Conservation (phyloP, 2,888 invertebrate genomes). For the Epicampocera succincta region DNA sequence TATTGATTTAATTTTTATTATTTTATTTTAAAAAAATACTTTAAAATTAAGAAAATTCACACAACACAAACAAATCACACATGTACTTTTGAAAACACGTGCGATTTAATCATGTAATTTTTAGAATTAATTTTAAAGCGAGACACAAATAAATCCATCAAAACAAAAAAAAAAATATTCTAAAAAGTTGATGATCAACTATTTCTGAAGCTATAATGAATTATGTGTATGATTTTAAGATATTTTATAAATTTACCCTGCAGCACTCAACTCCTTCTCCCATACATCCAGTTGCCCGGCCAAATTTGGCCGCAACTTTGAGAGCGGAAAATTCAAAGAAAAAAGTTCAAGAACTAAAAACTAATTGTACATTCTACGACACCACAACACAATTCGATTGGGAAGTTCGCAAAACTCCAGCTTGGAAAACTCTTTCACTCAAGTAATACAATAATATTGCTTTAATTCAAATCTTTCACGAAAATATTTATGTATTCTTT, state of each 20-base stretch:
- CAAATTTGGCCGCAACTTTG: constrained; percentile 81
- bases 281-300: constrained; percentile 80
- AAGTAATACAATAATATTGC: constrained; percentile 78
- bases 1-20: too few species aligned
- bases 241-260: background rate
- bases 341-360: constrained; percentile 77
- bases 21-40: too few species aligned
- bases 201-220: too few species aligned
- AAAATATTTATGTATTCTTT: background rate
- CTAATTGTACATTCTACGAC: constrained; percentile 76
- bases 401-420: constrained; percentile 81
- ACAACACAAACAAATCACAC: too few species aligned
- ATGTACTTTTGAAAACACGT: too few species aligned
- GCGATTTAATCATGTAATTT: too few species aligned
- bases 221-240: too few species aligned
- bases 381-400: constrained; percentile 77
- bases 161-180: too few species aligned
- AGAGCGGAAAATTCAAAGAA: constrained; percentile 79
- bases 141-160: too few species aligned
- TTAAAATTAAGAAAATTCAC: too few species aligned
- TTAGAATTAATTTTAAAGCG: too few species aligned
- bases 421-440: constrained; percentile 80
- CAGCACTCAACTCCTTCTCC: constrained; percentile 75
- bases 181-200: too few species aligned
- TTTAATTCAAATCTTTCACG: background rate